Percentiles rank a stretch among this genome's conserved stretches.
These are phyloP conservation scores for Montipora sp. DNA, from an alignment of 64 coral and sea anemone species.

Conservation along the genomic window DNA sequence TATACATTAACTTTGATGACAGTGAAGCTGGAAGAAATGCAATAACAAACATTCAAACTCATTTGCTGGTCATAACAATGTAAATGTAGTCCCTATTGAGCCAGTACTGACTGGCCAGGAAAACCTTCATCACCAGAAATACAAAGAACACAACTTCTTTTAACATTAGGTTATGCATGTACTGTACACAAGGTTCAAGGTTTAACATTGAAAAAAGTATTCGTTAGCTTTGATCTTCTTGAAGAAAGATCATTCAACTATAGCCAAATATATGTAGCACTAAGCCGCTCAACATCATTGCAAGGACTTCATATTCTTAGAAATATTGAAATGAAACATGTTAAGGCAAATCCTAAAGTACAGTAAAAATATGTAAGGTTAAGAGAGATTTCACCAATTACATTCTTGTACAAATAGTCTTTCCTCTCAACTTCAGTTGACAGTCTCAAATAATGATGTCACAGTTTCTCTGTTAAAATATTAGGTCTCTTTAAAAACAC, in stretches of 20 bases:
- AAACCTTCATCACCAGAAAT: constrained; percentile 83
- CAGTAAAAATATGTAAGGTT: constrained; percentile 46
- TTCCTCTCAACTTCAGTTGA: constrained; percentile 49
- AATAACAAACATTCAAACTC: constrained; percentile 40
- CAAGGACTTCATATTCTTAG: constrained; percentile 66
- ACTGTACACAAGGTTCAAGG: constrained; percentile 63
- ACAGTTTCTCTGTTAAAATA: constrained; percentile 69
- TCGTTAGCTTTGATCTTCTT: constrained; percentile 71
- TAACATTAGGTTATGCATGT: constrained; percentile 64
- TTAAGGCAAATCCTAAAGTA: constrained; percentile 62
- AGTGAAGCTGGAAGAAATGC: constrained; percentile 47
- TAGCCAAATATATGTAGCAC: constrained; percentile 81
- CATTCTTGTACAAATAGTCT: constrained; percentile 54
- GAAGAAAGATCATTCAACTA: constrained; percentile 75
- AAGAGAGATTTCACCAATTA: constrained; percentile 50
- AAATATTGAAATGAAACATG: constrained; percentile 57
- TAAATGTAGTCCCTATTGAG: constrained; percentile 50
- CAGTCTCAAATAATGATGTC: constrained; percentile 37
- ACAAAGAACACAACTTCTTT: constrained; percentile 76
- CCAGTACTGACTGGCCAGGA: constrained; percentile 69
- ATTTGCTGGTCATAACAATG: constrained; percentile 61
- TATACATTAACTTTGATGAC: constrained; percentile 52
- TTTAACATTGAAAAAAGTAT: constrained; percentile 59
- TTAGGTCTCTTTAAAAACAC: constrained; percentile 48
- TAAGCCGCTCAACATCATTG: constrained; percentile 50